A percentile compares a stretch with the other conserved stretches of the same genome.
These are phyloP conservation scores for Stigmatopora nigra DNA, from an alignment of 2,113 vertebrate genomes.

Conservation along the genomic window DNA sequence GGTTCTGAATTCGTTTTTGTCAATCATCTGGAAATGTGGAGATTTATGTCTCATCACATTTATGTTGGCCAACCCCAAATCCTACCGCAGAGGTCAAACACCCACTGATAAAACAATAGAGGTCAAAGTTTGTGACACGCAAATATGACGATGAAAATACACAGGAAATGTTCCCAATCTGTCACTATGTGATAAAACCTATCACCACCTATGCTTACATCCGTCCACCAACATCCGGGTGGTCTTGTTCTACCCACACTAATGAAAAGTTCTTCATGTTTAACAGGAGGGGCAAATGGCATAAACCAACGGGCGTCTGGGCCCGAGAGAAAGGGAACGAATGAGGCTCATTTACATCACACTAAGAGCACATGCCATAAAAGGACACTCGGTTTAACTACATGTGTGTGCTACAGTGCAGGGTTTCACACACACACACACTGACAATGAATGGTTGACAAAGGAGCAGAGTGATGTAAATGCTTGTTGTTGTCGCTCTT, in stretches of 20 bases:
- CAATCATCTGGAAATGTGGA: neutral
- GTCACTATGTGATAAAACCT: neutral
- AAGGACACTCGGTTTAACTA: conserved; percentile 34
- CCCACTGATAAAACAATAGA: neutral
- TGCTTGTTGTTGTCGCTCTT: conserved; percentile 9
- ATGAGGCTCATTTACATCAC: conserved; percentile 49
- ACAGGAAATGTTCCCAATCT: neutral
- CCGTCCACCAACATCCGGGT: conserved; percentile 34
- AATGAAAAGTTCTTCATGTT: conserved; percentile 11
- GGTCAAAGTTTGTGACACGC: neutral
- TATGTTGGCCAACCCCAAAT: neutral
- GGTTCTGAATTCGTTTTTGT: neutral
- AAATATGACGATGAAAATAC: neutral
- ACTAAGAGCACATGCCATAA: conserved; percentile 33
- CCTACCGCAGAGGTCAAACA: neutral
- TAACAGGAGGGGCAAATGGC: conserved; percentile 3
- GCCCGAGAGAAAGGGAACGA: conserved; percentile 3
- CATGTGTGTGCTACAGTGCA: conserved; percentile 11
- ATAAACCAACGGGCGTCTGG: conserved; percentile 16
- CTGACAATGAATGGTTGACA: conserved; percentile 25
- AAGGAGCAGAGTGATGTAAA: conserved; percentile 54
- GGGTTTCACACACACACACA: conserved; percentile 2
- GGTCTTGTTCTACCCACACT: conserved; percentile 29
- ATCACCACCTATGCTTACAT: neutral
- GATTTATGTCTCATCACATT: neutral